A percentile compares a stretch with the other conserved stretches of the same genome.
Evolutionary conservation across 2,888 invertebrate species (phyloP).

Genomic region (Acanthosepion pharaonis): DNA sequence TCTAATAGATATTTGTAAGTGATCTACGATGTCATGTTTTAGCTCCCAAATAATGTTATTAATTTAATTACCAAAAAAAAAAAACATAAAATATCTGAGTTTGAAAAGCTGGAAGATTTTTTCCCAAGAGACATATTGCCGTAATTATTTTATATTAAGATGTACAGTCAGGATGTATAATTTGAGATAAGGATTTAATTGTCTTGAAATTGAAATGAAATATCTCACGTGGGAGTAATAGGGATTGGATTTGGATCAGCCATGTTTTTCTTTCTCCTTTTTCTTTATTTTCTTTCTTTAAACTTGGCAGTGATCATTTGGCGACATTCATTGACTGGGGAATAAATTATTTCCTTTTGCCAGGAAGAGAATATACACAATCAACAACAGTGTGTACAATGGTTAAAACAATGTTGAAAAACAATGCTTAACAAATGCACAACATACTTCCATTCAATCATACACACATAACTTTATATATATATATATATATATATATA

Average conservation of each 20-base stretch:
- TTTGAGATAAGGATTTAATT: conserved; percentile 33
- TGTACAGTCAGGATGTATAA: background rate
- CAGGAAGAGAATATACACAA: too few species aligned
- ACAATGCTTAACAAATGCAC: too few species aligned
- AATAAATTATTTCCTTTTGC: too few species aligned
- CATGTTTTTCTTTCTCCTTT: background rate
- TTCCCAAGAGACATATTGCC: background rate
- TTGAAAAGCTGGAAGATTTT: background rate
- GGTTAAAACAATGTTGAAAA: too few species aligned
- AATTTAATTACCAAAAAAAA: background rate
- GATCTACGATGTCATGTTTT: background rate
- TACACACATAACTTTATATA: too few species aligned
- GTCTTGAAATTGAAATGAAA: conserved; percentile 7
- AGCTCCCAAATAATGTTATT: background rate
- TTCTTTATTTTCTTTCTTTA: background rate
- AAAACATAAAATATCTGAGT: background rate
- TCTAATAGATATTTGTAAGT: background rate
- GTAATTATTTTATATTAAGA: conserved; percentile 21
- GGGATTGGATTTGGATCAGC: background rate
- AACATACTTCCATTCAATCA: too few species aligned
- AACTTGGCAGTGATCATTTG: background rate
- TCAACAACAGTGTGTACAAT: too few species aligned
- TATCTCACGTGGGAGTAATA: conserved; percentile 33
- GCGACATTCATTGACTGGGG: too few species aligned
- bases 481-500: too few species aligned